Evolutionary conservation across 2,888 invertebrate species (phyloP).

Genomic region (Orthosia incerta): DNA sequence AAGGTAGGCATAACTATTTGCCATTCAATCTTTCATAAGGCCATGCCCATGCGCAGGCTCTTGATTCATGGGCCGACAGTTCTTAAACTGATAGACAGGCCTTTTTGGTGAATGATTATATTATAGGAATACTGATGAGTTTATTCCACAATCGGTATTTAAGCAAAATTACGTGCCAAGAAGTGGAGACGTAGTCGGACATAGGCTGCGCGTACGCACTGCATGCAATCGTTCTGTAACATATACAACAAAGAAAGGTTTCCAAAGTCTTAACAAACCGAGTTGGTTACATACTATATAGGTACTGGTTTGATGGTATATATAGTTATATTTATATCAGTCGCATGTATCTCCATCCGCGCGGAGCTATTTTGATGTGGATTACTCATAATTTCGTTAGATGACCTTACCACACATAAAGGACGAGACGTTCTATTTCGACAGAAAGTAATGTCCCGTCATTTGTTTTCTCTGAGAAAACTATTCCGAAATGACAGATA

Average conservation of each 20-base stretch:
- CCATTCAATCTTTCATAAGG: constrained; percentile 53
- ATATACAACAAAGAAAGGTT: background rate
- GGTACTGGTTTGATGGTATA: background rate
- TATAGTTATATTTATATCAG: constrained; percentile 22
- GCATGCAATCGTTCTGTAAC: background rate
- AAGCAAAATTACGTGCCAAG: background rate
- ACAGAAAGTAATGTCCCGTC: constrained; percentile 75
- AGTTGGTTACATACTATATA: background rate
- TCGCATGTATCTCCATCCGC: constrained; percentile 35
- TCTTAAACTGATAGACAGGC: background rate
- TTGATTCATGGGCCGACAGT: constrained; percentile 21
- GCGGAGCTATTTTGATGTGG: constrained; percentile 50
- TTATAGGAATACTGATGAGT: background rate
- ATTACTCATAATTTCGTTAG: constrained; percentile 58
- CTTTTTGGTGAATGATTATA: background rate
- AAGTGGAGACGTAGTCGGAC: background rate
- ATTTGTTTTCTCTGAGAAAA: constrained; percentile 76
- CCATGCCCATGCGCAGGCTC: constrained; percentile 26
- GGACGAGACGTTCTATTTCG: constrained; percentile 73
- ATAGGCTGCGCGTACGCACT: background rate
- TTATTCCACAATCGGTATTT: background rate
- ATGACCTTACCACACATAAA: constrained; percentile 69
- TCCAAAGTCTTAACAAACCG: constrained; percentile 4
- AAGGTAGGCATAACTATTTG: constrained; percentile 49
- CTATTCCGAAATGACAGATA: constrained; percentile 80